Evolutionary conservation across 2,888 invertebrate species (phyloP).

Genomic region (Pheosia gnoma): DNA sequence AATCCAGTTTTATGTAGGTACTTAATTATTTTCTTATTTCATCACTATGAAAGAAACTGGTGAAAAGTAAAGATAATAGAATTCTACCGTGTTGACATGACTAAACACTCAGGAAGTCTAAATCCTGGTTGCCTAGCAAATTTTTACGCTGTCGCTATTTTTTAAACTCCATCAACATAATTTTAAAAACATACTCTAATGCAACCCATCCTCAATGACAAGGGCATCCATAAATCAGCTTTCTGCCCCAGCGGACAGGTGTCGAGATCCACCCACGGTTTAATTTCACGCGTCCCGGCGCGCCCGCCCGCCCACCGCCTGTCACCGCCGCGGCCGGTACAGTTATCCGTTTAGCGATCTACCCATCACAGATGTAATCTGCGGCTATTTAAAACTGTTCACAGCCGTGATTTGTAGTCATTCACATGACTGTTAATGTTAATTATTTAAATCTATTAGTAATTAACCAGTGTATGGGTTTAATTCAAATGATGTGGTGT

Average conservation of each 20-base stretch:
- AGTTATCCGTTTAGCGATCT: constrained; percentile 16
- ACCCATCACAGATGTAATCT: constrained; percentile 18
- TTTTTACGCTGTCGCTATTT: too few relatives aligned
- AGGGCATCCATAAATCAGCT: constrained; percentile 6
- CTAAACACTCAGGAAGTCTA: too few relatives aligned
- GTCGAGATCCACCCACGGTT: constrained; percentile 29
- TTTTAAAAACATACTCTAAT: background rate
- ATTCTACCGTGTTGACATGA: too few relatives aligned
- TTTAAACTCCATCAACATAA: too few relatives aligned
- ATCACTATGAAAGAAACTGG: too few relatives aligned
- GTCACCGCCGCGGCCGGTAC: constrained; percentile 15
- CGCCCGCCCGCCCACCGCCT: constrained; percentile 14
- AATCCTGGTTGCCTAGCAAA: too few relatives aligned
- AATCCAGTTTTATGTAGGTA: too few relatives aligned
- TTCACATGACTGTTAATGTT: background rate
- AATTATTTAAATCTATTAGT: background rate
- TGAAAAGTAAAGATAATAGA: too few relatives aligned
- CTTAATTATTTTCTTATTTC: too few relatives aligned
- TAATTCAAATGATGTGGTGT: too few relatives aligned
- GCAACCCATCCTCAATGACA: background rate
- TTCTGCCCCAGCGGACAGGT: constrained; percentile 19
- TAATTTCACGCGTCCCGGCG: constrained; percentile 46
- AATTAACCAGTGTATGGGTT: too few relatives aligned
- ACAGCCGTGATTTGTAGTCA: constrained; percentile 6
- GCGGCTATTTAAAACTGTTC: constrained; percentile 19